phyloP scores from a whole-genome alignment of 2,113 vertebrate genomes.

The Sapayoa aenigma region DNA sequence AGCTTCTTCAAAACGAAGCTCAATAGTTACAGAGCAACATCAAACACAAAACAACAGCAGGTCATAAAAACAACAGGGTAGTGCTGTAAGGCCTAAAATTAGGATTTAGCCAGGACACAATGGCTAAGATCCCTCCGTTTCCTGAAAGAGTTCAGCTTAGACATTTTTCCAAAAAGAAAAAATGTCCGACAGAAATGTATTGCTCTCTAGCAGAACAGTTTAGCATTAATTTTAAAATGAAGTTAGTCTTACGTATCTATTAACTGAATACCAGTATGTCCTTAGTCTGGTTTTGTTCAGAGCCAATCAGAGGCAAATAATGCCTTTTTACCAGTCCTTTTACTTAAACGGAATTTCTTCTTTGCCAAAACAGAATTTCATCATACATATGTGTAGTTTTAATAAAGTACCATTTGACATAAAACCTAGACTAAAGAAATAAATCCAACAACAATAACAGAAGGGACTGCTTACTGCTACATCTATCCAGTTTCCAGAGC shows the following conservation, averaged over 20 bases:
- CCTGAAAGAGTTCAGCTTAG: not conserved
- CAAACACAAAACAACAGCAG: not conserved
- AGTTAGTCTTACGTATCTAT: not conserved
- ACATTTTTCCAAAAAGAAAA: not conserved
- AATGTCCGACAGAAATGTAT: not conserved
- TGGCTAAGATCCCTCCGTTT: not conserved
- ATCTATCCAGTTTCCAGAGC: constrained; percentile 88
- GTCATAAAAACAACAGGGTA: not conserved
- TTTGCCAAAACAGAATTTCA: not conserved
- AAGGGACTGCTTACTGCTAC: constrained; percentile 77
- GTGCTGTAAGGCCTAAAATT: not conserved
- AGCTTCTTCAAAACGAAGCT: not conserved
- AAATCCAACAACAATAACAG: not conserved
- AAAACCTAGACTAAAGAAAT: not conserved
- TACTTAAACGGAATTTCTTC: not conserved
- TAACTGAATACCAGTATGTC: not conserved
- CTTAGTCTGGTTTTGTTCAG: not conserved
- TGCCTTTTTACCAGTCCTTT: not conserved
- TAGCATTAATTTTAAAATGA: not conserved
- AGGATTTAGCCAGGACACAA: not conserved
- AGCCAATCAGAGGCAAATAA: not conserved
- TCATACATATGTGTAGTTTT: not conserved
- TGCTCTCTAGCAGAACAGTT: not conserved
- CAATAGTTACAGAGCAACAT: not conserved
- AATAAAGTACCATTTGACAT: not conserved